Evolutionary conservation across 2,888 invertebrate genomes (phyloP).

Genomic region (Bedellia somnulentella): DNA sequence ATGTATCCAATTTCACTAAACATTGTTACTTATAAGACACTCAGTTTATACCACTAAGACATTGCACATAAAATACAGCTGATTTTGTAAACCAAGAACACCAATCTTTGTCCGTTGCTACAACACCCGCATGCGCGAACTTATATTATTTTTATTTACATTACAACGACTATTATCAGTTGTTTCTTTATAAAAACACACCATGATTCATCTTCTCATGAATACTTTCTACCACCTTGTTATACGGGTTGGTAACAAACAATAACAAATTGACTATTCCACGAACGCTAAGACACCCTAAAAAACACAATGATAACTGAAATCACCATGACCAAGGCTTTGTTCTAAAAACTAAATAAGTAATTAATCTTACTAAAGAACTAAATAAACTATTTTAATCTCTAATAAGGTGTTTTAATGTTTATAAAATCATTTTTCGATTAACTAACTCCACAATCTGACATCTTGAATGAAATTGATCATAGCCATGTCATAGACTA

Average conservation of each 20-base stretch:
- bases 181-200: neutral
- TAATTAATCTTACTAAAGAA: no score
- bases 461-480: no score
- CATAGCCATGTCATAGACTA: no score
- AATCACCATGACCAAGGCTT: no score
- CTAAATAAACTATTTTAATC: no score
- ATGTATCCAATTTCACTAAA: constrained; percentile 68
- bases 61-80: constrained; percentile 60
- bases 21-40: constrained; percentile 50
- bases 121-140: constrained; percentile 61
- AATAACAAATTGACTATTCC: no score
- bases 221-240: constrained; percentile 15
- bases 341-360: no score
- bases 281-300: no score
- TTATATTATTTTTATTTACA: constrained; percentile 56
- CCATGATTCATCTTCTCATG: neutral
- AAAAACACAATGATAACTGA: no score
- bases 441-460: no score
- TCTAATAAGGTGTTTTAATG: no score
- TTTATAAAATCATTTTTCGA: no score
- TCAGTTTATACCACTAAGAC: constrained; percentile 47
- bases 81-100: constrained; percentile 62
- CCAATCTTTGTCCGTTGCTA: constrained; percentile 65
- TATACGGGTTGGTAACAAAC: constrained; percentile 28
- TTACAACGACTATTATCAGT: constrained; percentile 27